phyloP scores from a whole-genome alignment of 2,888 invertebrate species.

The Rugalucina vietnamica region DNA sequence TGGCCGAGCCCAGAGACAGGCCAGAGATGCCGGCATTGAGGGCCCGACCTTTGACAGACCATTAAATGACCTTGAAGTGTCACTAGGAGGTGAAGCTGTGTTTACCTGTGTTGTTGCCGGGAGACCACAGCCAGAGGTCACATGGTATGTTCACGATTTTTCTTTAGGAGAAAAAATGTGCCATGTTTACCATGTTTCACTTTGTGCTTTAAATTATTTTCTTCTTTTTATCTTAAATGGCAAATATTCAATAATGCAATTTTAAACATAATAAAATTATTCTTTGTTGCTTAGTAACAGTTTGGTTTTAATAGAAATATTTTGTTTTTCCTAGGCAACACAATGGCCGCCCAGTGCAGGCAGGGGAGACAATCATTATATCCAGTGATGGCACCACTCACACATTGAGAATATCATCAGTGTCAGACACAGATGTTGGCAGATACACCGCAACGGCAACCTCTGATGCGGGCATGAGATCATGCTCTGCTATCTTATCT shows the following conservation, averaged over 20 bases:
- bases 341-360: slow-evolving; percentile 91
- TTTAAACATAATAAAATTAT: no score
- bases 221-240: not conserved
- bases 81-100: slow-evolving; percentile 74
- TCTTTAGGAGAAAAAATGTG: not conserved
- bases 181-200: no score
- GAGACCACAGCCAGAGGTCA: slow-evolving; percentile 73
- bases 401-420: slow-evolving; percentile 62
- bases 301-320: not conserved
- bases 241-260: not conserved
- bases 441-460: slow-evolving; percentile 69
- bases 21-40: slow-evolving; percentile 34
- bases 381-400: slow-evolving; percentile 94
- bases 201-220: no score
- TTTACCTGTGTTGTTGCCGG: slow-evolving; percentile 77
- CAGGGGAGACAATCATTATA: slow-evolving; percentile 90
- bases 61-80: slow-evolving; percentile 70
- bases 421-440: slow-evolving; percentile 67
- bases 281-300: not conserved
- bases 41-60: slow-evolving; percentile 56
- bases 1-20: slow-evolving; percentile 12
- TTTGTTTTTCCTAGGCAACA: slow-evolving; percentile 87
- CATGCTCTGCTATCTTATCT: slow-evolving; percentile 54
- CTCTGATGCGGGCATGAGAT: slow-evolving; percentile 66
- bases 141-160: slow-evolving; percentile 75